Conservation (phyloP, 1,140 invertebrate species). For the Drosophila jambulina region DNA sequence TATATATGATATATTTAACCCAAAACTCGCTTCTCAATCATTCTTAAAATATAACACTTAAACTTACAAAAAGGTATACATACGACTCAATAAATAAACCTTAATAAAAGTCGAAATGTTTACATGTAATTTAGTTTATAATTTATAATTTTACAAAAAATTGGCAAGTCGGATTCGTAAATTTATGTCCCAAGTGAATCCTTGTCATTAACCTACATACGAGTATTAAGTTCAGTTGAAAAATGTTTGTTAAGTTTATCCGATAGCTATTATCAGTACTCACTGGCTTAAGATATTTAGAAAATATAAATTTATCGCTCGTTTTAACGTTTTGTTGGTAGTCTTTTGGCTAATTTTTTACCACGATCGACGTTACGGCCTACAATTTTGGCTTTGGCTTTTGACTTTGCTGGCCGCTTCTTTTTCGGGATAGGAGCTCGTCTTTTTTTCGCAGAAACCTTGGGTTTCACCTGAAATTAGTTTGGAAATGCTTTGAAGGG, state of each 20-base stretch:
- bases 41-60: too few species aligned
- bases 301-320: neutral
- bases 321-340: neutral
- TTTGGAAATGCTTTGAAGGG: neutral
- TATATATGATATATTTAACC: too few species aligned
- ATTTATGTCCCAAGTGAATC: neutral
- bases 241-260: too few species aligned
- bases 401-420: neutral
- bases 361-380: neutral
- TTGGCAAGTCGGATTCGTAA: neutral
- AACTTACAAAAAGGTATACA: too few species aligned
- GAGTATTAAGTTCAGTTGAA: neutral
- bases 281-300: neutral
- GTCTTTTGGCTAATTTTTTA: neutral
- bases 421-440: neutral
- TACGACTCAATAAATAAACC: too few species aligned
- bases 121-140: neutral
- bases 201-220: neutral
- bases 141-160: constrained; percentile 1
- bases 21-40: too few species aligned
- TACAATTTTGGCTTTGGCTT: neutral
- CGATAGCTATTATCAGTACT: neutral
- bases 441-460: too few species aligned
- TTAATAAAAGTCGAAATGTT: too few species aligned
- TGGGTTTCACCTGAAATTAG: neutral